Evolutionary conservation across 2,113 vertebrate species (phyloP).

Genomic region (Marmota flaviventris): DNA sequence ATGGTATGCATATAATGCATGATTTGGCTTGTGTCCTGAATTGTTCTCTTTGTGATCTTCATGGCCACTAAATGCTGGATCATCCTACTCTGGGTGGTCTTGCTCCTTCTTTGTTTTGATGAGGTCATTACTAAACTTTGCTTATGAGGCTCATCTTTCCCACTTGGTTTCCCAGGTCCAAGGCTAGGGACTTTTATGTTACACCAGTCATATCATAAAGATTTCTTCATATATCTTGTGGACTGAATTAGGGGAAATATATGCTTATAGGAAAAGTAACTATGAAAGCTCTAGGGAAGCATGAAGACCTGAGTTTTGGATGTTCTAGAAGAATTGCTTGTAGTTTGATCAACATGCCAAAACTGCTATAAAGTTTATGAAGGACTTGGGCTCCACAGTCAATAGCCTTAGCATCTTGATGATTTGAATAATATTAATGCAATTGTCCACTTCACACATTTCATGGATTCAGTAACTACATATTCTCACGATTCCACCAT

Average conservation of each 20-base stretch:
- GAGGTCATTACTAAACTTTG: not conserved
- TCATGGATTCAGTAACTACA: rapidly evolving
- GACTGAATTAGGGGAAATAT: not conserved
- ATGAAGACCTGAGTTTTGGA: not conserved
- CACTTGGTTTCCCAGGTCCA: not conserved
- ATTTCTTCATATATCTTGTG: not conserved
- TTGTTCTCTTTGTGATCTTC: not conserved
- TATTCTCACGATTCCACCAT: rapidly evolving
- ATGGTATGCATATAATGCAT: not conserved
- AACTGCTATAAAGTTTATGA: not conserved
- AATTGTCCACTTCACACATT: not conserved
- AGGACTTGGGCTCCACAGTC: not conserved
- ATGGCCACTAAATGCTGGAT: not conserved
- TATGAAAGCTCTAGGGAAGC: not conserved
- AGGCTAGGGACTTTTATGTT: not conserved
- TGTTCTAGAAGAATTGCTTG: not conserved
- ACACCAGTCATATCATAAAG: not conserved
- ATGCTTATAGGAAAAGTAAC: not conserved
- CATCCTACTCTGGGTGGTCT: not conserved
- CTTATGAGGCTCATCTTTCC: not conserved
- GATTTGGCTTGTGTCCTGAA: not conserved
- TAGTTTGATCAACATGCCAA: not conserved
- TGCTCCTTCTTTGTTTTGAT: too few species aligned
- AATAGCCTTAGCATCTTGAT: not conserved
- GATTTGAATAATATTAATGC: not conserved